Evolutionary conservation across 2,113 vertebrate genomes (phyloP).

Genomic region (Scomber scombrus): DNA sequence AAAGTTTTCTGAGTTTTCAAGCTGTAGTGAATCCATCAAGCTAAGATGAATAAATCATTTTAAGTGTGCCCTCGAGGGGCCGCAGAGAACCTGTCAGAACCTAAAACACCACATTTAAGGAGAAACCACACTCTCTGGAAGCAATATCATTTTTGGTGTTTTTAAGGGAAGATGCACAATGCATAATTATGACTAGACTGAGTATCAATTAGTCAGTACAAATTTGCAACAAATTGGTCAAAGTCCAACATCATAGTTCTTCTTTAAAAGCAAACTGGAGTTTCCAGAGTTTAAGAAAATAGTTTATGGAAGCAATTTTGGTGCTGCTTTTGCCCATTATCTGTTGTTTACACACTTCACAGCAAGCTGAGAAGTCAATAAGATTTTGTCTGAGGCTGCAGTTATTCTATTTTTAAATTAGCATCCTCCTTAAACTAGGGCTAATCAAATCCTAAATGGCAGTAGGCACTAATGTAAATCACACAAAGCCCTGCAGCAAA

Average conservation of each 20-base stretch:
- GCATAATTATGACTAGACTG: constrained; percentile 15
- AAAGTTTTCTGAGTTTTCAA: constrained; percentile 43
- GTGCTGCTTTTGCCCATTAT: constrained; percentile 58
- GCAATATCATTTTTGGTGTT: constrained; percentile 14
- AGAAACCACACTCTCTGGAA: constrained; percentile 32
- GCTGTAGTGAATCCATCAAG: constrained; percentile 52
- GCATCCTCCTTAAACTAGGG: constrained; percentile 46
- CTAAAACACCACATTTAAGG: constrained; percentile 5
- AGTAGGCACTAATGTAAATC: constrained; percentile 63
- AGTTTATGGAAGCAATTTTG: constrained; percentile 58
- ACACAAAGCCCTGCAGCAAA: constrained; percentile 38
- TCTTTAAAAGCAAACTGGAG: constrained; percentile 32
- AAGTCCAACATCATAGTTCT: constrained; percentile 28
- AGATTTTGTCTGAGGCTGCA: constrained; percentile 49
- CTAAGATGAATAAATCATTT: constrained; percentile 49
- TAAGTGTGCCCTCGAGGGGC: constrained; percentile 7
- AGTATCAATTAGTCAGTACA: constrained; percentile 34
- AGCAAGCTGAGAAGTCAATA: constrained; percentile 53
- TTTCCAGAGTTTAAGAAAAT: constrained; percentile 41
- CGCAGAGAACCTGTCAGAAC: constrained; percentile 12
- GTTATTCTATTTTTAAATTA: constrained; percentile 61
- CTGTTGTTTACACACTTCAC: constrained; percentile 61
- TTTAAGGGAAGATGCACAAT: constrained; percentile 30
- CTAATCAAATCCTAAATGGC: constrained; percentile 60
- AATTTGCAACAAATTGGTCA: constrained; percentile 31